Percentiles rank a stretch among this genome's conserved stretches.
Evolutionary conservation across 2,797 vertebrate genomes (phyloP).

Genomic region (Enteromius treurensis): DNA sequence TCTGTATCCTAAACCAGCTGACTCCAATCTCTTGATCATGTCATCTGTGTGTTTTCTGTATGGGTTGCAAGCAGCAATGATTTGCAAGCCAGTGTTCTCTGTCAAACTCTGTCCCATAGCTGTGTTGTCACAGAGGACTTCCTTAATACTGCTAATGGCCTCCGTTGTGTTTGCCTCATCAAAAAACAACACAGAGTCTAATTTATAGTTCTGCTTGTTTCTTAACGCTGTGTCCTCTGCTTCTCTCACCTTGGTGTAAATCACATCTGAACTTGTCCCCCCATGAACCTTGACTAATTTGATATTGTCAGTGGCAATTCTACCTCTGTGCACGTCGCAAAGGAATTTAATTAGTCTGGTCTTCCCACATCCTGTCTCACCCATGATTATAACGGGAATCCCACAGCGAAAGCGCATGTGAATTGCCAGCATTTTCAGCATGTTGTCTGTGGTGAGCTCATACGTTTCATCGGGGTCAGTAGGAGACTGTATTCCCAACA

Average conservation of each 20-base stretch:
- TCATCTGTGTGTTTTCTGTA: conserved; percentile 89
- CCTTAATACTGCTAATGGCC: conserved; percentile 92
- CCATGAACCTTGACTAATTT: conserved; percentile 95
- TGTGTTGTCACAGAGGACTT: conserved; percentile 89
- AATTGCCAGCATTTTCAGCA: conserved; percentile 93
- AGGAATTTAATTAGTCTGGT: conserved; percentile 92
- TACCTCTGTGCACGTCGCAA: conserved; percentile 81
- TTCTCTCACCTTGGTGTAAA: conserved; percentile 84
- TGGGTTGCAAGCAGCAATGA: conserved; percentile 96
- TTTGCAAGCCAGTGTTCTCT: conserved; percentile 76
- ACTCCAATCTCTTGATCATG: conserved; percentile 90
- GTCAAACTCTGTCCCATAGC: conserved; percentile 79
- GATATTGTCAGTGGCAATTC: conserved; percentile 81
- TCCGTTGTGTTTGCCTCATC: conserved; percentile 97
- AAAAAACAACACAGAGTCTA: conserved; percentile 93
- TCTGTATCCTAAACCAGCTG: conserved; percentile 91
- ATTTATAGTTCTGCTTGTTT: conserved; percentile 77
- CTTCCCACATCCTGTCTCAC: conserved; percentile 96
- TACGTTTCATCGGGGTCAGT: conserved; percentile 92
- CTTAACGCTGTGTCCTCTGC: conserved; percentile 77
- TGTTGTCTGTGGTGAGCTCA: conserved; percentile 92
- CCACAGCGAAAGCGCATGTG: conserved; percentile 96
- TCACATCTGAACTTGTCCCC: conserved; percentile 86
- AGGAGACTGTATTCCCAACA: conserved; percentile 85
- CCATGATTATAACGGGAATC: conserved; percentile 96